Evolutionary conservation across 1,140 invertebrate genomes (phyloP), one percentile per base, ranked within the genome.

Genomic region (Eubasilissa regina): DNA sequence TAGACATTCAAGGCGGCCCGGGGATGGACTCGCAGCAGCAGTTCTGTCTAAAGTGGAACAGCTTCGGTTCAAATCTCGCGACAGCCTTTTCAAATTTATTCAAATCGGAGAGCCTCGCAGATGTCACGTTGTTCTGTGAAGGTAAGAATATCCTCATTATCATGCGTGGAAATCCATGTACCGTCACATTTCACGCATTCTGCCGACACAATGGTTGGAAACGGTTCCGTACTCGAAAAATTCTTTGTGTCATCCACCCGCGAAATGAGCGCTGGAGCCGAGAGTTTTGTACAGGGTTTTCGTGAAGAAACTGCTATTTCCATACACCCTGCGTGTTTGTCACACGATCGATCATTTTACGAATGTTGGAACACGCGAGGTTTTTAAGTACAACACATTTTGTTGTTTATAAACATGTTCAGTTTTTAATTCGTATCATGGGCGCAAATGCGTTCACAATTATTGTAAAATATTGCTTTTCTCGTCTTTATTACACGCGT

Each of bases 31-130:
- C 94, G 85, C 94, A 95, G 91, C 95, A 96, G 89, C 95, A 96
- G 89, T 96, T 95, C 89, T 96, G 95, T 91, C 91, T 96, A 84
- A 96, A 96, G 91, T 96, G 95, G 95, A 96, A 95, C 91, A 96
- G 94, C 91, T 96, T 95, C 89, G 95, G 95, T 86, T 95, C 93
- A 85, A 96, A 96, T 90, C 90, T 96, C 87, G 94, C 95, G 81
- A 95, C 94, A 84, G 94, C 94, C 84, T 96, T 96, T 89, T 95
- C 94, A 84, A 95, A 95, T 89, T 91, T 96, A 85, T 96, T 95
- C 91, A 95, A 96, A 91, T 95, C 94, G 85, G 95, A 96, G 90
- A 95, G 94, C 88, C 91, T 96, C 83, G 94, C 95, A 84, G 95
- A 97, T 91, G 95, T 96, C 86, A 96, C 94, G 84, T 89, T 97